A percentile compares a stretch with the other conserved stretches of the same genome.
Evolutionary conservation across 1,140 invertebrate species (phyloP).

Genomic region (Trachymyrmex septentrionalis): DNA sequence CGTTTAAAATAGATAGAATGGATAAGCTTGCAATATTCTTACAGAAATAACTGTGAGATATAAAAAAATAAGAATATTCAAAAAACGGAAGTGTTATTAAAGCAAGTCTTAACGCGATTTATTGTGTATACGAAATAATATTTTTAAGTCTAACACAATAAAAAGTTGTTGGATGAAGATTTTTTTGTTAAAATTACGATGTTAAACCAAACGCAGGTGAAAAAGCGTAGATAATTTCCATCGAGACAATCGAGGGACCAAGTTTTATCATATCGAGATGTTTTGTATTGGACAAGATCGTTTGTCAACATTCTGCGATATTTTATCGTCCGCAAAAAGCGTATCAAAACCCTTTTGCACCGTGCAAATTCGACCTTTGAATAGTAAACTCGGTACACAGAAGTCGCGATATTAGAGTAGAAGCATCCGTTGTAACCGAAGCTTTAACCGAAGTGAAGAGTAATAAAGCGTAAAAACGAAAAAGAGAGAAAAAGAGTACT

Average conservation of each 20-base stretch:
- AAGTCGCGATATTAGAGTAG: conserved; percentile 33
- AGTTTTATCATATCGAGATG: conserved; percentile 1
- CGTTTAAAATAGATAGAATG: not conserved
- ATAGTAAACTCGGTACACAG: conserved; percentile 22
- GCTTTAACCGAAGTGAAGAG: not conserved
- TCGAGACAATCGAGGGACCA: not conserved
- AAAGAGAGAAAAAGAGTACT: not conserved
- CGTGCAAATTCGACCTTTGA: conserved; percentile 41
- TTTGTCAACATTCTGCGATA: conserved; percentile 16
- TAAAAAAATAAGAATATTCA: not conserved
- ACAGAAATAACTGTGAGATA: not conserved
- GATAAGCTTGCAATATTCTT: not conserved
- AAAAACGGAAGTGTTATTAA: not conserved
- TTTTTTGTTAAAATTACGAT: not conserved
- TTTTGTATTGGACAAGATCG: not conserved
- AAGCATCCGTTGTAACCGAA: conserved; percentile 13
- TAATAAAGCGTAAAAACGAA: conserved; percentile 31
- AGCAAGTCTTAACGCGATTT: not conserved
- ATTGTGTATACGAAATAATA: not conserved
- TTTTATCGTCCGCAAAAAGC: conserved; percentile 3
- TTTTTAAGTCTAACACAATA: not conserved
- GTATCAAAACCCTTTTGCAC: conserved; percentile 18
- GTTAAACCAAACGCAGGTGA: not conserved
- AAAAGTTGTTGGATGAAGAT: not conserved
- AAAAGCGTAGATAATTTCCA: not conserved